phyloP scores from a whole-genome alignment of 2,113 vertebrate species.

The Condylura cristata region DNA sequence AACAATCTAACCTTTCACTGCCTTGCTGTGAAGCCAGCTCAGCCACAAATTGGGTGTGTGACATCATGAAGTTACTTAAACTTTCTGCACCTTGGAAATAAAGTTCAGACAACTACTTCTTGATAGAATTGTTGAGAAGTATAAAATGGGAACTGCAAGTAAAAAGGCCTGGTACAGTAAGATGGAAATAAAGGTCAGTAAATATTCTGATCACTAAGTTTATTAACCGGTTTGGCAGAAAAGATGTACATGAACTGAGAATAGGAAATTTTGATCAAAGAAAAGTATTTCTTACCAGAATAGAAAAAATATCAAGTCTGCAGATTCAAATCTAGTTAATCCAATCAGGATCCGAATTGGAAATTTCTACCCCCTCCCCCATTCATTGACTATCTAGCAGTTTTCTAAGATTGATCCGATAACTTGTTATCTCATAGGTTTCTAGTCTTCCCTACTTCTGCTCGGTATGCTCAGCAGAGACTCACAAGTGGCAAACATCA shows the following conservation, averaged over 20 bases:
- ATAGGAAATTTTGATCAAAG: neutral
- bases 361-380: neutral
- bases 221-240: neutral
- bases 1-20: neutral
- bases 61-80: neutral
- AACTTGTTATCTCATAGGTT: neutral
- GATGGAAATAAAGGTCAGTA: neutral
- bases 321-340: neutral
- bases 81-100: conserved; percentile 23
- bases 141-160: neutral
- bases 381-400: neutral
- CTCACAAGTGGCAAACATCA: neutral
- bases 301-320: conserved; percentile 2
- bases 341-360: neutral
- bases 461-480: neutral
- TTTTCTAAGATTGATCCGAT: neutral
- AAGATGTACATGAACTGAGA: neutral
- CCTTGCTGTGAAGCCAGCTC: neutral
- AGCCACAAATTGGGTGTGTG: neutral
- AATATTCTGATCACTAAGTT: neutral
- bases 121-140: neutral
- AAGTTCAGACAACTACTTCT: neutral
- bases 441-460: neutral
- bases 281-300: conserved; percentile 21
- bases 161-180: neutral